Evolutionary conservation across 2,888 invertebrate genomes (phyloP).

Genomic region (Ormyrus nitidulus): DNA sequence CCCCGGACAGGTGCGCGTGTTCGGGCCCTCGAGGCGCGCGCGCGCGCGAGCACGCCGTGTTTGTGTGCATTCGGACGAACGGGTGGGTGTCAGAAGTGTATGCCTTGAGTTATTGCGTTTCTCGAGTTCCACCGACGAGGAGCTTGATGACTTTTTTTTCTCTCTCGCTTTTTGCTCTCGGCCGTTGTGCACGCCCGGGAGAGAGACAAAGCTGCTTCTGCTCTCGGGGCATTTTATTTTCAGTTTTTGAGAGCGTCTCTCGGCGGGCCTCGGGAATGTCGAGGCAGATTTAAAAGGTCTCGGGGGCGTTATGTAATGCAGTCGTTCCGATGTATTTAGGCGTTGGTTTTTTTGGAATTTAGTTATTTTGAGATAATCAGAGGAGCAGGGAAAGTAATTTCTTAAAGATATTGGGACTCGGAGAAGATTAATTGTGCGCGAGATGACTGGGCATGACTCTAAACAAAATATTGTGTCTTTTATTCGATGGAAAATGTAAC

Average conservation of each 20-base stretch:
- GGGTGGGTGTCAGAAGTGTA: slow-evolving; percentile 69
- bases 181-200: background rate
- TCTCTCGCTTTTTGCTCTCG: background rate
- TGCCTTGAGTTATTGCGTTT: slow-evolving; percentile 71
- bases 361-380: too few relatives aligned
- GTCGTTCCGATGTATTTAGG: too few relatives aligned
- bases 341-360: too few relatives aligned
- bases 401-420: too few relatives aligned
- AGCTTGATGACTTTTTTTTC: slow-evolving; percentile 60
- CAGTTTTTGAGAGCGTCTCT: background rate
- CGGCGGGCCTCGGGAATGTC: slow-evolving; percentile 5
- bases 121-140: slow-evolving; percentile 64
- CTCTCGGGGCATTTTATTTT: background rate
- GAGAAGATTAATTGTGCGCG: too few relatives aligned
- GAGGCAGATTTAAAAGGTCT: slow-evolving; percentile 9
- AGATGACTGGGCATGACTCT: too few relatives aligned
- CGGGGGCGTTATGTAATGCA: too few relatives aligned
- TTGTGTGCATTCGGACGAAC: slow-evolving; percentile 13
- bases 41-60: slow-evolving; percentile 1
- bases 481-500: too few relatives aligned
- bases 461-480: too few relatives aligned
- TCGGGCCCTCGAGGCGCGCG: slow-evolving; percentile 26
- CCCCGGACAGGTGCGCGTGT: slow-evolving; percentile 73
- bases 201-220: slow-evolving; percentile 30
- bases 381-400: too few relatives aligned